Percentiles rank a stretch among this genome's conserved stretches.
These are phyloP conservation scores for Campoletis sonorensis DNA, from an alignment of 1,140 invertebrate genomes.

Conservation along the genomic window DNA sequence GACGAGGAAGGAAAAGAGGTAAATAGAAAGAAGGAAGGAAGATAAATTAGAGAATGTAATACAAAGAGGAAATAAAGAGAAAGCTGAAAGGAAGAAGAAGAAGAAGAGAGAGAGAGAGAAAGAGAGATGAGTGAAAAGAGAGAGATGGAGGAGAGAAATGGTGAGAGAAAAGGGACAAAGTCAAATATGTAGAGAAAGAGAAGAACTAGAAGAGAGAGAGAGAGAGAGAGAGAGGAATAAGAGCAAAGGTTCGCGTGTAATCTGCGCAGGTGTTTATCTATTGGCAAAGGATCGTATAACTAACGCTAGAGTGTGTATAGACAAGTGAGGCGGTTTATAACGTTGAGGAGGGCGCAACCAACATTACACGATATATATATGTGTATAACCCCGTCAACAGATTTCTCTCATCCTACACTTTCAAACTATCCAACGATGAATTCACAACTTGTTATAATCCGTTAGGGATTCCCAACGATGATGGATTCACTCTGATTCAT, in stretches of 20 bases:
- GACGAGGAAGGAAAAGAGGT: too few relatives aligned
- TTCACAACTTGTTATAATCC: slow-evolving; percentile 13
- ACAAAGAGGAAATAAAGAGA: too few relatives aligned
- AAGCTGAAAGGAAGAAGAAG: neutral
- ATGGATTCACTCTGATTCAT: slow-evolving; percentile 1
- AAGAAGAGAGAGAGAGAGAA: neutral
- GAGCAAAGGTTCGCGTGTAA: slow-evolving; percentile 67
- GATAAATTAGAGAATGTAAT: too few relatives aligned
- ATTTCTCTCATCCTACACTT: slow-evolving; percentile 27
- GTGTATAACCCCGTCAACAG: slow-evolving; percentile 27
- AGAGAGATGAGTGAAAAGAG: too few relatives aligned
- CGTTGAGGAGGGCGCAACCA: neutral
- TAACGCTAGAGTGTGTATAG: slow-evolving; percentile 29
- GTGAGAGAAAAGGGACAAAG: too few relatives aligned
- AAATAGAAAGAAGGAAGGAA: too few relatives aligned
- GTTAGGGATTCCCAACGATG: neutral
- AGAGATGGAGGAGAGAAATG: too few relatives aligned
- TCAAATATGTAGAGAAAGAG: too few relatives aligned
- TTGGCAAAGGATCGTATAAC: slow-evolving; percentile 58
- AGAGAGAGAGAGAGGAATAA: neutral
- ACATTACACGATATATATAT: neutral
- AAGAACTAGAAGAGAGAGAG: neutral
- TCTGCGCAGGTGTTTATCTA: slow-evolving; percentile 74
- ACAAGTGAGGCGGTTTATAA: slow-evolving; percentile 27
- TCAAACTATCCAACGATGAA: slow-evolving; percentile 12